A percentile compares a stretch with the other conserved stretches of the same genome.
These are phyloP conservation scores for Erythrolamprus reginae DNA, from an alignment of 2,113 vertebrate species.

Conservation along the genomic window DNA sequence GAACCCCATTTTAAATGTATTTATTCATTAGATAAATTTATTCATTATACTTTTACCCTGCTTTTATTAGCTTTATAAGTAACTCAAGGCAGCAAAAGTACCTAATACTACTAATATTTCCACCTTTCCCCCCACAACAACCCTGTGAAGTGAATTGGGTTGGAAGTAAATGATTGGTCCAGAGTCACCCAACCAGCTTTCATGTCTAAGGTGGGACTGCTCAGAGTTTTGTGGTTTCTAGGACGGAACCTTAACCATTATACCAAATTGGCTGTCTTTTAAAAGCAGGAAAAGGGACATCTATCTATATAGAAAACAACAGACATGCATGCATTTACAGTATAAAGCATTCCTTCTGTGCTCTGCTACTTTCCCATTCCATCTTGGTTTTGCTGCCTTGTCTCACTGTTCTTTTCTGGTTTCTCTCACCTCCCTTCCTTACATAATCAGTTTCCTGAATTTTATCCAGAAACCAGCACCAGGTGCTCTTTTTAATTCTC, in stretches of 20 bases:
- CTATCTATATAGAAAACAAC: not conserved
- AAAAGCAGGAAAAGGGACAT: not conserved
- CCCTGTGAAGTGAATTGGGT: not conserved
- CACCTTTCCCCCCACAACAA: not conserved
- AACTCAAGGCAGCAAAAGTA: not conserved
- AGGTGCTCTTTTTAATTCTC: not conserved
- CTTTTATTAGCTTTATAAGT: not conserved
- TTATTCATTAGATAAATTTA: not conserved
- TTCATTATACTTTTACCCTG: not conserved
- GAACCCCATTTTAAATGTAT: not conserved
- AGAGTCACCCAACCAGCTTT: not conserved
- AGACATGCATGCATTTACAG: not conserved
- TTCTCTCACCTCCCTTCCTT: not conserved
- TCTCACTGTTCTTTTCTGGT: not conserved
- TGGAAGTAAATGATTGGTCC: not conserved
- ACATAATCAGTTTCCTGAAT: not conserved
- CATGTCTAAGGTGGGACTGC: not conserved
- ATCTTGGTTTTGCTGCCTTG: not conserved
- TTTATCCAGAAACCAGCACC: not conserved
- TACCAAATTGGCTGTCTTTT: not conserved
- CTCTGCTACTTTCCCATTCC: not conserved
- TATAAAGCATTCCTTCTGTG: not conserved
- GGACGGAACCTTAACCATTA: not conserved
- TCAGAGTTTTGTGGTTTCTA: not conserved
- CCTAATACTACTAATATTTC: not conserved